phyloP scores from a whole-genome alignment of 2,797 vertebrate species.

The Leptodactylus fallax region DNA sequence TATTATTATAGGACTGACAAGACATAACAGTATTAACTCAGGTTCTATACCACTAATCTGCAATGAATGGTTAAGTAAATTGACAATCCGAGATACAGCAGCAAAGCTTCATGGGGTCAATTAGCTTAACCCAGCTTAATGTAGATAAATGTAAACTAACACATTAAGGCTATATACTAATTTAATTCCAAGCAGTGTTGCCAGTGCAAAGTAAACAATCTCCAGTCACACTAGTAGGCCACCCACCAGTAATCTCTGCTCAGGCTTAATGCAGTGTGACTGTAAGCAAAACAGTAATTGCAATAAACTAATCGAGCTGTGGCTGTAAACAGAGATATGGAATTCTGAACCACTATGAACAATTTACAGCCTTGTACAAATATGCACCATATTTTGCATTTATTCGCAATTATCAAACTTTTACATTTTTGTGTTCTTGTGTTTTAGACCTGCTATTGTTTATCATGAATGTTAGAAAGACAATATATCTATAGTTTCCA shows the following conservation, averaged over 20 bases:
- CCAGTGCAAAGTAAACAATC: constrained; percentile 56
- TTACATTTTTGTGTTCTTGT: neutral
- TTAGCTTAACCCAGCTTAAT: constrained; percentile 54
- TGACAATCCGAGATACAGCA: constrained; percentile 28
- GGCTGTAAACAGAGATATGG: constrained; percentile 30
- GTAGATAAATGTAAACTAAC: constrained; percentile 58
- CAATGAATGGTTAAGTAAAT: constrained; percentile 15
- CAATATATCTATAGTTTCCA: too few species aligned
- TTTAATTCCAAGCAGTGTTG: constrained; percentile 50
- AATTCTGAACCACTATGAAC: neutral
- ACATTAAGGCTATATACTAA: constrained; percentile 30
- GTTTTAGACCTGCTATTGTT: neutral
- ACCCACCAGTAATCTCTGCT: constrained; percentile 56
- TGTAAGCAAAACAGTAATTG: constrained; percentile 53
- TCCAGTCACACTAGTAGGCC: constrained; percentile 50
- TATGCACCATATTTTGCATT: neutral
- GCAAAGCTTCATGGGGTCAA: constrained; percentile 41
- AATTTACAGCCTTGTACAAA: neutral
- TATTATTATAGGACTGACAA: neutral
- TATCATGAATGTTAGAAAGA: too few species aligned
- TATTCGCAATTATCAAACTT: too few species aligned
- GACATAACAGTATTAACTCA: neutral
- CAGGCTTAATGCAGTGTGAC: constrained; percentile 52
- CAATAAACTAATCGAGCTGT: constrained; percentile 48
- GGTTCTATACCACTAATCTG: constrained; percentile 5